phyloP scores from a whole-genome alignment of 2,888 invertebrate genomes.

The Lithophane ornitopus region DNA sequence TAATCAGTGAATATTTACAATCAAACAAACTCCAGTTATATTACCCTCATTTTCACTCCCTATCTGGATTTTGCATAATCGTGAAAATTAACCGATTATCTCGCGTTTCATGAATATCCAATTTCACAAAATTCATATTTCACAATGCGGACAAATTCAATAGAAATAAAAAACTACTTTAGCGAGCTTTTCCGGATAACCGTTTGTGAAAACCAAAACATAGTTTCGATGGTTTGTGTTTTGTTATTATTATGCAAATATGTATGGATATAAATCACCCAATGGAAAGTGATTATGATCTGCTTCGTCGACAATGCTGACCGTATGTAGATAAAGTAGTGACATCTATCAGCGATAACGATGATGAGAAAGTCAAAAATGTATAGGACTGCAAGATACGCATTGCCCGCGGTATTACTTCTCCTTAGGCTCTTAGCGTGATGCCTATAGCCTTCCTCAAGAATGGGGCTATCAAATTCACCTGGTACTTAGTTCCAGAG shows the following conservation, averaged over 20 bases:
- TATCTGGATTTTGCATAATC: slow-evolving; percentile 1
- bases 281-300: too few species aligned
- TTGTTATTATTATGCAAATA: background rate
- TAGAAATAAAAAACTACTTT: background rate
- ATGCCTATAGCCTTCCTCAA: too few species aligned
- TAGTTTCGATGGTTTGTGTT: background rate
- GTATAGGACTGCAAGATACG: too few species aligned
- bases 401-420: too few species aligned
- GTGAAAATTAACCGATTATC: slow-evolving; percentile 22
- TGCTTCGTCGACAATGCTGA: too few species aligned
- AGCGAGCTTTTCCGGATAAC: background rate
- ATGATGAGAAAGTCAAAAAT: too few species aligned
- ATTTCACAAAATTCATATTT: slow-evolving; percentile 9
- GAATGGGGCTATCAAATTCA: too few species aligned
- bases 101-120: background rate
- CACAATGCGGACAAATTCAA: background rate
- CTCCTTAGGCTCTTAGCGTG: too few species aligned
- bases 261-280: background rate
- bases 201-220: background rate
- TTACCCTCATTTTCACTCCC: background rate
- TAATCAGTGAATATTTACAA: slow-evolving; percentile 14
- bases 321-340: too few species aligned
- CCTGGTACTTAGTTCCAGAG: too few species aligned
- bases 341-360: too few species aligned
- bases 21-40: slow-evolving; percentile 1